A percentile compares a stretch with the other conserved stretches of the same genome.
These are phyloP conservation scores for Rachycentron canadum DNA, from an alignment of 2,797 vertebrate species.

Conservation along the genomic window DNA sequence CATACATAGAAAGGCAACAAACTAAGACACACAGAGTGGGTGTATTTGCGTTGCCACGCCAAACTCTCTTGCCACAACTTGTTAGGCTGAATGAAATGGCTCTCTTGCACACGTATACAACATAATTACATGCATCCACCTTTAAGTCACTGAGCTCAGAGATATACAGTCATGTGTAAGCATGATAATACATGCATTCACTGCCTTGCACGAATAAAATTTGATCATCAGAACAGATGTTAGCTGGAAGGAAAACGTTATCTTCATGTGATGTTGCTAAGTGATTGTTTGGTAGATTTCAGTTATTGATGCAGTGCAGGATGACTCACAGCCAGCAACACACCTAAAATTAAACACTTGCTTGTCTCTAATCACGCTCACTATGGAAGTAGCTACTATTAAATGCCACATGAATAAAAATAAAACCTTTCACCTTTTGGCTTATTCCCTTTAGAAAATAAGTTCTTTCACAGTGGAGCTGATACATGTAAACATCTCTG, in stretches of 20 bases:
- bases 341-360: neutral
- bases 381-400: neutral
- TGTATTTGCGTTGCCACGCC: constrained; percentile 66
- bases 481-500: neutral
- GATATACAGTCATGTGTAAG: neutral
- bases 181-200: neutral
- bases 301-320: neutral
- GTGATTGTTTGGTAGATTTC: neutral
- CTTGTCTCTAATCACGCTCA: neutral
- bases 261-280: neutral
- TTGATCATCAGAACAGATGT: neutral
- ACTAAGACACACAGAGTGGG: constrained; percentile 51
- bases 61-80: constrained; percentile 76
- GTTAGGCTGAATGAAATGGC: constrained; percentile 59
- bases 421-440: neutral
- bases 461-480: neutral
- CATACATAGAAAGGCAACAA: constrained; percentile 53
- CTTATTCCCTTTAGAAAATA: neutral
- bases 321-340: neutral
- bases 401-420: neutral
- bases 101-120: constrained; percentile 36
- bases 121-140: constrained; percentile 39
- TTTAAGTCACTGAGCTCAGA: constrained; percentile 12
- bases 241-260: neutral
- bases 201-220: constrained; percentile 2